phyloP scores from a whole-genome alignment of 2,888 invertebrate species.

The Linhomoeus sp. region DNA sequence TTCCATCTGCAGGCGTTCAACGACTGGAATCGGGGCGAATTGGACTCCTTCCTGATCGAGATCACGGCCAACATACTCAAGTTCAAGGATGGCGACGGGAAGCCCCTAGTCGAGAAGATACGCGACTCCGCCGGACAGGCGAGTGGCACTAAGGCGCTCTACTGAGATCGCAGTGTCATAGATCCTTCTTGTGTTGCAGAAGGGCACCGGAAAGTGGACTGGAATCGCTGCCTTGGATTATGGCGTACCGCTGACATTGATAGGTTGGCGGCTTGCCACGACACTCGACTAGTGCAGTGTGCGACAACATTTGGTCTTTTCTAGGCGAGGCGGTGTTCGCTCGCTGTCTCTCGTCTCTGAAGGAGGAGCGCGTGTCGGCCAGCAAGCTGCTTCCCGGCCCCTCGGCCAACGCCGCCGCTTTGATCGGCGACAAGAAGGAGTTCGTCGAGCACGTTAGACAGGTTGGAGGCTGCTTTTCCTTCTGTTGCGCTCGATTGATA shows the following conservation, averaged over 20 bases:
- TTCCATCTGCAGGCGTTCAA: conserved; percentile 44
- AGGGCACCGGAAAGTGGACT: conserved; percentile 99
- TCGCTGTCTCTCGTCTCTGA: conserved; percentile 75
- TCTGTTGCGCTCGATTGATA: background rate
- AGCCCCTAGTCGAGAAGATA: conserved; percentile 67
- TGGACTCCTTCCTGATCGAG: conserved; percentile 91
- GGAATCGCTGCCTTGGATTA: conserved; percentile 84
- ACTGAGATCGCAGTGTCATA: too few species aligned
- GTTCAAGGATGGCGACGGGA: conserved; percentile 62
- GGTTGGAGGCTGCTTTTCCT: conserved; percentile 23
- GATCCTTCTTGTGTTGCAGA: too few species aligned
- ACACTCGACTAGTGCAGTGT: background rate
- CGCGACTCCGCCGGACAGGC: conserved; percentile 68
- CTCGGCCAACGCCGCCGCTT: conserved; percentile 38
- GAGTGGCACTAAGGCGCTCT: too few species aligned
- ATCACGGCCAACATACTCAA: conserved; percentile 84
- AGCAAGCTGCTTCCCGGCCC: conserved; percentile 42
- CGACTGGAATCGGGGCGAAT: conserved; percentile 82
- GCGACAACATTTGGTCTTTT: background rate
- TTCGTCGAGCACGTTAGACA: conserved; percentile 62
- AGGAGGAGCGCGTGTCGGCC: conserved; percentile 62
- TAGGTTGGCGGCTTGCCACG: conserved; percentile 36
- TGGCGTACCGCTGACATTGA: conserved; percentile 88
- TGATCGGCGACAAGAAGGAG: conserved; percentile 49
- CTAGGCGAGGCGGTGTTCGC: conserved; percentile 82